Evolutionary conservation across 2,888 invertebrate genomes (phyloP).

Genomic region (Mimumesa dahlbomi): DNA sequence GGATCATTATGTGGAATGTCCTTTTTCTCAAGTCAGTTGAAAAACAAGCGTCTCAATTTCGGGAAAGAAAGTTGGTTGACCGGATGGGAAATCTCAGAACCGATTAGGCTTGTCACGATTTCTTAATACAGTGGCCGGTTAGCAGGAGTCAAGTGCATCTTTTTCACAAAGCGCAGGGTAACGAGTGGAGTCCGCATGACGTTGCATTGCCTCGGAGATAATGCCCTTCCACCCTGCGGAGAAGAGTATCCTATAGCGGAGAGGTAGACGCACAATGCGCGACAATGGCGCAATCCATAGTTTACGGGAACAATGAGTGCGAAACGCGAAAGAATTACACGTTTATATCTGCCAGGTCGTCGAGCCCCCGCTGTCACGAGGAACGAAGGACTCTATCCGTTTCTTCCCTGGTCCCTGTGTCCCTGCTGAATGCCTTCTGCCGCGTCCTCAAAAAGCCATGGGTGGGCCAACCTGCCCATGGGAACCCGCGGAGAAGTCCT

Average conservation of each 20-base stretch:
- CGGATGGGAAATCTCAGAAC: no score
- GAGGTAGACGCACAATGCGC: slow-evolving; percentile 22
- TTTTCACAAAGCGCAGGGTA: slow-evolving; percentile 32
- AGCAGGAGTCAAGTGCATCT: slow-evolving; percentile 46
- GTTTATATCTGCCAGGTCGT: slow-evolving; percentile 63
- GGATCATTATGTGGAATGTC: no score
- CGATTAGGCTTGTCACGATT: no score
- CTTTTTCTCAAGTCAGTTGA: no score
- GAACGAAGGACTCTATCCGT: slow-evolving; percentile 77
- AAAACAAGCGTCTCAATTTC: no score
- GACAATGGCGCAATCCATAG: slow-evolving; percentile 74
- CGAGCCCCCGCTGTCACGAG: slow-evolving; percentile 75
- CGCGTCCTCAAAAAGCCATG: slow-evolving; percentile 72
- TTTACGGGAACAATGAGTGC: slow-evolving; percentile 76
- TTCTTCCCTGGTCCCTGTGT: slow-evolving; percentile 49
- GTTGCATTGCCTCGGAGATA: slow-evolving; percentile 24
- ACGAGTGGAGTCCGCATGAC: slow-evolving; percentile 21
- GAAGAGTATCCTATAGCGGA: slow-evolving; percentile 14
- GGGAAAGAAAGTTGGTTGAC: no score
- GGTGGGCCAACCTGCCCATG: slow-evolving; percentile 78
- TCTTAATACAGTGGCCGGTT: no score
- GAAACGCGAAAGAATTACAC: slow-evolving; percentile 70
- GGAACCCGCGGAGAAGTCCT: slow-evolving; percentile 66
- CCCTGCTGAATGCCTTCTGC: slow-evolving; percentile 44
- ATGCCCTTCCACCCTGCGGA: slow-evolving; percentile 31